Evolutionary conservation across 1,140 invertebrate species (phyloP).

Genomic region (Saccostrea echinata): DNA sequence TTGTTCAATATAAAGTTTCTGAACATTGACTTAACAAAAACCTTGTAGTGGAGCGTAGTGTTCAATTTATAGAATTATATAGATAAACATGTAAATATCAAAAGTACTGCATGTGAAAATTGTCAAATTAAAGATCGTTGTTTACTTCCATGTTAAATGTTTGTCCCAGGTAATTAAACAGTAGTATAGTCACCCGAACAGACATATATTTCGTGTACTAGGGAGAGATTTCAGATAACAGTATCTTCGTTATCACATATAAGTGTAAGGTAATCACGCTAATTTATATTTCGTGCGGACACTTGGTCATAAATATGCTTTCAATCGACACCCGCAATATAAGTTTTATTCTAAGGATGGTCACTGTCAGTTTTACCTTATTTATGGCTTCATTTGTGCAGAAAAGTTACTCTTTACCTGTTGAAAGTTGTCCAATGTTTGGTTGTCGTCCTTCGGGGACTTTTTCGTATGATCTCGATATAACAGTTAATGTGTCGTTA

Average conservation of each 20-base stretch:
- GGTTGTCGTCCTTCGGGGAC: slow-evolving; percentile 1
- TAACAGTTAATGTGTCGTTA: neutral
- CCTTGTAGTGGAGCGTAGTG: too few relatives aligned
- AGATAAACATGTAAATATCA: too few relatives aligned
- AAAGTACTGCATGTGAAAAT: too few relatives aligned
- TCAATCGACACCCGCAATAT: neutral
- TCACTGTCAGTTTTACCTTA: neutral
- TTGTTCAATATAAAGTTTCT: too few relatives aligned
- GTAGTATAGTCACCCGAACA: too few relatives aligned
- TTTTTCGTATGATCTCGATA: neutral
- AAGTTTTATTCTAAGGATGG: neutral
- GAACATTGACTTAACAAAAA: too few relatives aligned
- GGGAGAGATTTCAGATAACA: too few relatives aligned
- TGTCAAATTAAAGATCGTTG: too few relatives aligned
- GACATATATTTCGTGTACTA: too few relatives aligned
- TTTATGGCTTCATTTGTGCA: neutral
- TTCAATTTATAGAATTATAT: too few relatives aligned
- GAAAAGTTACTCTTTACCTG: neutral
- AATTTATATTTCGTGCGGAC: neutral
- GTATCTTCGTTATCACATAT: neutral
- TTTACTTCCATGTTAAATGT: too few relatives aligned
- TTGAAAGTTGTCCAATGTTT: slow-evolving; percentile 5
- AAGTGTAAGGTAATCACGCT: neutral
- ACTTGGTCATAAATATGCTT: neutral
- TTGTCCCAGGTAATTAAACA: too few relatives aligned